Evolutionary conservation across 2,888 invertebrate species (phyloP).

Genomic region (Ormyrus pomaceus): DNA sequence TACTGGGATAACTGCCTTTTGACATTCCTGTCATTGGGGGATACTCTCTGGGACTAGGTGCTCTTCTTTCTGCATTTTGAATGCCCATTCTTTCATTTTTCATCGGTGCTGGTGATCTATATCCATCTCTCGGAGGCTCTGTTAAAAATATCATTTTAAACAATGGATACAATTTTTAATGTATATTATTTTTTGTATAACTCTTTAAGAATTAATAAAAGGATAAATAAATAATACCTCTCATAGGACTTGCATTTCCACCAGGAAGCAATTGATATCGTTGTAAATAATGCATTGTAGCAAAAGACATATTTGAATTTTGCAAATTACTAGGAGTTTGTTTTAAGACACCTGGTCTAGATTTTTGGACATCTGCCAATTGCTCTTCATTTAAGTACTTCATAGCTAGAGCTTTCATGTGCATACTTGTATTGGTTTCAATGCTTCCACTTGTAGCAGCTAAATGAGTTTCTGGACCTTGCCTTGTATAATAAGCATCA

Average conservation of each 20-base stretch:
- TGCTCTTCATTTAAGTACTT: conserved; percentile 78
- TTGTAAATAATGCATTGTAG: conserved; percentile 85
- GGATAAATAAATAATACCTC: conserved; percentile 59
- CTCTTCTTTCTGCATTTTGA: conserved; percentile 53
- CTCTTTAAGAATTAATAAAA: background rate
- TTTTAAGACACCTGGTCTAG: conserved; percentile 66
- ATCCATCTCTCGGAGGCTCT: conserved; percentile 49
- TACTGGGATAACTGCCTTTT: conserved; percentile 74
- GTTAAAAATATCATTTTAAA: conserved; percentile 3
- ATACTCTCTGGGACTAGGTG: conserved; percentile 55
- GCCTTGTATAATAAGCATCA: conserved; percentile 69
- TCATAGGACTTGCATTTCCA: conserved; percentile 58
- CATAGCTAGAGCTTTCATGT: conserved; percentile 78
- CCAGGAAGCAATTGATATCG: conserved; percentile 81
- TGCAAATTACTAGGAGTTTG: conserved; percentile 68
- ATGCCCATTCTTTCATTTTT: conserved; percentile 44
- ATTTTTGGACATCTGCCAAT: conserved; percentile 70
- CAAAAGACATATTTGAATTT: conserved; percentile 81
- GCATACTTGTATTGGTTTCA: conserved; percentile 77
- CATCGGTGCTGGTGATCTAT: conserved; percentile 7
- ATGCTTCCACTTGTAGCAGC: conserved; percentile 64
- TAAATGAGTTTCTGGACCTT: conserved; percentile 66
- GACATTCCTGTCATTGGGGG: conserved; percentile 59
- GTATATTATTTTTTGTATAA: background rate
- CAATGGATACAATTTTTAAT: background rate